Evolutionary conservation across 2,797 vertebrate genomes (phyloP).

Genomic region (Oreochromis mossambicus): DNA sequence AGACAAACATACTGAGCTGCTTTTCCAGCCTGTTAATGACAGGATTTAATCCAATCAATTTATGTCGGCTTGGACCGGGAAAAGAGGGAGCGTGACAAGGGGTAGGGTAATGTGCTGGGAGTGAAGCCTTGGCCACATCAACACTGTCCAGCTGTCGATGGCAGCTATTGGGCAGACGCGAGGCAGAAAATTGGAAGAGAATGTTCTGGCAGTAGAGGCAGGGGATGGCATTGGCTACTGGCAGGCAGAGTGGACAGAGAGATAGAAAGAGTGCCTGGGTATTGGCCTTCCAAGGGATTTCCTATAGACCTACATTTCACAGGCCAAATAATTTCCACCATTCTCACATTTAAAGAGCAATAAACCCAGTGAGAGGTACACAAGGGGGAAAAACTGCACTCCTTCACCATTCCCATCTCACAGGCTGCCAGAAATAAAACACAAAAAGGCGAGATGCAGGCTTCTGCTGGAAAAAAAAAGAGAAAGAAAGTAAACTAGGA

Average conservation of each 20-base stretch:
- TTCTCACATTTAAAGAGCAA: constrained; percentile 74
- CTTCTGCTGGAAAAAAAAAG: constrained; percentile 31
- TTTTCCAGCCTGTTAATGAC: constrained; percentile 80
- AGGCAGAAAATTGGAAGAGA: constrained; percentile 78
- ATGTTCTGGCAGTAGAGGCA: constrained; percentile 71
- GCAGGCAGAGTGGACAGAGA: constrained; percentile 61
- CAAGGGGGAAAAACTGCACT: constrained; percentile 49
- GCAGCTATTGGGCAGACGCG: constrained; percentile 70
- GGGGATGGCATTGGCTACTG: constrained; percentile 73
- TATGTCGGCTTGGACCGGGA: constrained; percentile 75
- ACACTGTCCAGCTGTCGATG: constrained; percentile 76
- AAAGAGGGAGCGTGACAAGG: constrained; percentile 75
- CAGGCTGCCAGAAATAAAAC: constrained; percentile 66
- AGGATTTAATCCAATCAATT: constrained; percentile 81
- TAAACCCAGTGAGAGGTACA: constrained; percentile 67
- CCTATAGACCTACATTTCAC: constrained; percentile 70
- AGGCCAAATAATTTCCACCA: constrained; percentile 67
- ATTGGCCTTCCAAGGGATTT: constrained; percentile 73
- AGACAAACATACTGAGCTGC: constrained; percentile 77
- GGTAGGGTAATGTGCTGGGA: constrained; percentile 73
- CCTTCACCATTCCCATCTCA: constrained; percentile 47
- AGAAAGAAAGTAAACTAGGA: constrained; percentile 66
- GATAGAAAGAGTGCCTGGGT: constrained; percentile 61
- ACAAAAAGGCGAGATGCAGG: constrained; percentile 52
- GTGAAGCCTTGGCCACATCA: constrained; percentile 72